A percentile compares a stretch with the other conserved stretches of the same genome.
These are phyloP conservation scores for Oncorhynchus gorbuscha DNA, from an alignment of 2,113 vertebrate genomes.

Conservation along the genomic window DNA sequence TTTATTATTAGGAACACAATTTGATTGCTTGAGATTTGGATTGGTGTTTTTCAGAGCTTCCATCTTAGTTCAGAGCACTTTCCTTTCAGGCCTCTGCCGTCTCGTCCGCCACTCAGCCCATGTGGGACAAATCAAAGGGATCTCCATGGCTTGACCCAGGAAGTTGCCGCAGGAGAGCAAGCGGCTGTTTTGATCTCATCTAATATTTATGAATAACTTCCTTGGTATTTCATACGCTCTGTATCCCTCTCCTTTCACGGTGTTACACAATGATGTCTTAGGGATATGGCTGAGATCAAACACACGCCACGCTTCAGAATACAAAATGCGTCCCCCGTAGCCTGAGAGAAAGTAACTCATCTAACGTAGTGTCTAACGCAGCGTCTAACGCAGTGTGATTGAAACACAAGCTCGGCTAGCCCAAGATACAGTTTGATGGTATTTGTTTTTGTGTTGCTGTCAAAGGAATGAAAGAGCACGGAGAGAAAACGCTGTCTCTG, in stretches of 20 bases:
- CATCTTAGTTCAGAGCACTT: slow-evolving; percentile 39
- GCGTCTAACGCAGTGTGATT: slow-evolving; percentile 63
- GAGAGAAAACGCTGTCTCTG: slow-evolving; percentile 42
- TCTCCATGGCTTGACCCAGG: slow-evolving; percentile 65
- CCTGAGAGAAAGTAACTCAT: slow-evolving; percentile 47
- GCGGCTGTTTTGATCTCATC: slow-evolving; percentile 74
- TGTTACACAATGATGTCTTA: slow-evolving; percentile 72
- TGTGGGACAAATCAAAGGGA: slow-evolving; percentile 56
- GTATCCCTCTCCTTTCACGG: slow-evolving; percentile 59
- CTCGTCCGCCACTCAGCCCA: slow-evolving; percentile 35
- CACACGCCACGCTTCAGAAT: slow-evolving; percentile 53
- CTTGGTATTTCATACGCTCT: slow-evolving; percentile 71
- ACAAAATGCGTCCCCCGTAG: slow-evolving; percentile 42
- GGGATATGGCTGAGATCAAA: slow-evolving; percentile 69
- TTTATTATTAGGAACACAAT: slow-evolving; percentile 43
- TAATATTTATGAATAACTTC: slow-evolving; percentile 77
- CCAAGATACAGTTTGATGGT: slow-evolving; percentile 54
- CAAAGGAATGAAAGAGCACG: slow-evolving; percentile 45
- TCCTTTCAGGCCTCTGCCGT: slow-evolving; percentile 17
- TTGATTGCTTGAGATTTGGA: slow-evolving; percentile 10
- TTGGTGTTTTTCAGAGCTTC: slow-evolving; percentile 28
- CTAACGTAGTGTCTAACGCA: slow-evolving; percentile 18
- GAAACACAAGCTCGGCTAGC: slow-evolving; percentile 65
- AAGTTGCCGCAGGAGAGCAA: slow-evolving; percentile 63
- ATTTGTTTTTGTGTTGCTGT: slow-evolving; percentile 68